These are phyloP conservation scores for Rhinella marina DNA, from an alignment of 2,797 vertebrate species.

Conservation along the genomic window DNA sequence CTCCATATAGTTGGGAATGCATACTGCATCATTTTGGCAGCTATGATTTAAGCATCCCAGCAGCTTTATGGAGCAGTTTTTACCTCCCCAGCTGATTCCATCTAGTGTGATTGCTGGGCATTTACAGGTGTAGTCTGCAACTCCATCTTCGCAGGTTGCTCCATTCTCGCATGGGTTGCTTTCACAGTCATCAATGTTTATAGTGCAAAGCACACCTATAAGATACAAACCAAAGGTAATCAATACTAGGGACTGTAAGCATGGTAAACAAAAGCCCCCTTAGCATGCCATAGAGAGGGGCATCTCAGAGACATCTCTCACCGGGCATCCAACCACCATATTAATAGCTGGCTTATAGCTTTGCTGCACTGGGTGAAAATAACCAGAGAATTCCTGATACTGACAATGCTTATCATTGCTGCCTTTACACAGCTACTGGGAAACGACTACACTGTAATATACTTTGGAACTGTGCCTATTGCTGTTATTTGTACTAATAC, in stretches of 20 bases:
- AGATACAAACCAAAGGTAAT: neutral
- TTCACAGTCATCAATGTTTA: constrained; percentile 88
- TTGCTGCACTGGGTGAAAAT: too few species aligned
- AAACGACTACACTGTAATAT: too few species aligned
- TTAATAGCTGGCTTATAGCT: too few species aligned
- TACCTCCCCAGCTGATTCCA: constrained; percentile 84
- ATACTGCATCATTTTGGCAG: constrained; percentile 83
- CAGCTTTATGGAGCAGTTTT: constrained; percentile 83
- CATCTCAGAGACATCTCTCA: neutral
- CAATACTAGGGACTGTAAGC: neutral
- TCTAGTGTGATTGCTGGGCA: constrained; percentile 75
- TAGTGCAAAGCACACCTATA: constrained; percentile 85
- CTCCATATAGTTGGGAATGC: constrained; percentile 80
- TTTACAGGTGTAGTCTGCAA: constrained; percentile 83
- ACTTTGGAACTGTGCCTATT: too few species aligned
- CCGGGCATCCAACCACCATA: too few species aligned
- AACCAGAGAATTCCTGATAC: too few species aligned
- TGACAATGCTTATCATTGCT: too few species aligned
- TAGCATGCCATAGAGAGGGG: neutral
- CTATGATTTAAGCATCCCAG: constrained; percentile 80
- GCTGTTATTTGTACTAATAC: too few species aligned
- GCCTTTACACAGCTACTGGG: too few species aligned
- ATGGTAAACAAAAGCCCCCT: neutral
- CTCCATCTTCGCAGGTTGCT: constrained; percentile 81
- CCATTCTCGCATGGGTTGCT: constrained; percentile 87